Evolutionary conservation across 2,888 invertebrate genomes (phyloP).

Genomic region (Acanthopleura granulata): DNA sequence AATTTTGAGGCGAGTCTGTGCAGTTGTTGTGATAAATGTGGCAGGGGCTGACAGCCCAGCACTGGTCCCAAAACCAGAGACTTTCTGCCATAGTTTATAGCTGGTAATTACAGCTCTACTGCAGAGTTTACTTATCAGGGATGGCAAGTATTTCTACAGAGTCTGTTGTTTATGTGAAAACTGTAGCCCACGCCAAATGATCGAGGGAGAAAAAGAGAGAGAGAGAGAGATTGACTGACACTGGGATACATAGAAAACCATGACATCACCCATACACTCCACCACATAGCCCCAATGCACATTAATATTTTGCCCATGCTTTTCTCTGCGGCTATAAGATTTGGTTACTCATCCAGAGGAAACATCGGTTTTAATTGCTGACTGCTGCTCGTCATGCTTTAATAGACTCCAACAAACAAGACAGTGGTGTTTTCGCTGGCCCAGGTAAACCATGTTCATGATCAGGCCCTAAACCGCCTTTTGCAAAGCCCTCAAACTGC

Average conservation of each 20-base stretch:
- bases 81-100: neutral
- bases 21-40: neutral
- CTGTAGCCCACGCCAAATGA: neutral
- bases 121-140: neutral
- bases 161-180: conserved; percentile 18
- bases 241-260: neutral
- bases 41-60: neutral
- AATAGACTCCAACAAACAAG: neutral
- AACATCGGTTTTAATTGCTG: conserved; percentile 15
- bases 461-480: neutral
- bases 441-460: neutral
- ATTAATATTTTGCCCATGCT: conserved; percentile 1
- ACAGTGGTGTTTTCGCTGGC: neutral
- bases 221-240: neutral
- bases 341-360: conserved; percentile 6
- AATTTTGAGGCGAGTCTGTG: too few species aligned
- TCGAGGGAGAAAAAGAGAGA: neutral
- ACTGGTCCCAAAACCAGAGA: neutral
- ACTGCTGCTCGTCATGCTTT: neutral
- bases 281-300: neutral
- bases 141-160: conserved; percentile 7
- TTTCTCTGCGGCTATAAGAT: conserved; percentile 11
- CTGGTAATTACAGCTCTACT: conserved; percentile 12
- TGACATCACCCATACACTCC: neutral
- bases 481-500: neutral